Conservation (phyloP, 2,797 vertebrate species). For the Pangasius macronema region DNA sequence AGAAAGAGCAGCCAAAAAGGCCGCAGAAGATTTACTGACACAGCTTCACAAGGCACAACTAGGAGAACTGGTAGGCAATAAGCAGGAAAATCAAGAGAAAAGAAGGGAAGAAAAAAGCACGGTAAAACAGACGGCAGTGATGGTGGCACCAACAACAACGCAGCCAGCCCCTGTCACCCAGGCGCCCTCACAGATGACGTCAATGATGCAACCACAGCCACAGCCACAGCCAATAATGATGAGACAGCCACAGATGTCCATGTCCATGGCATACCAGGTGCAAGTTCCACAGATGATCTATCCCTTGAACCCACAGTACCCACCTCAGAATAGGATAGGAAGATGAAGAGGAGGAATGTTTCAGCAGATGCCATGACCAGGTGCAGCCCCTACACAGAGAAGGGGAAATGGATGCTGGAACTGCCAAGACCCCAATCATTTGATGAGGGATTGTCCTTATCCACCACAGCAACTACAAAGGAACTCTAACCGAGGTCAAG, state of each 20-base stretch:
- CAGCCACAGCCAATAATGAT: no score
- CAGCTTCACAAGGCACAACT: neutral
- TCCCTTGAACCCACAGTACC: accelerated
- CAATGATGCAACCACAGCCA: neutral
- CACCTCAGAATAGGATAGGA: neutral
- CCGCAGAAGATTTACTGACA: accelerated
- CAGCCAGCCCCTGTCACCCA: no score
- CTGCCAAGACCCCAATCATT: no score
- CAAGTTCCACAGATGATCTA: accelerated
- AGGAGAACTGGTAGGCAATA: accelerated
- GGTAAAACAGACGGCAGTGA: neutral
- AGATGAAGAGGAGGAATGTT: neutral
- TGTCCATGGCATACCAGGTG: accelerated
- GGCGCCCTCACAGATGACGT: accelerated
- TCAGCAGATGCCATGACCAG: no score
- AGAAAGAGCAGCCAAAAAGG: neutral
- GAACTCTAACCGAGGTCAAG: no score
- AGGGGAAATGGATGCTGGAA: no score
- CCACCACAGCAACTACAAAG: no score
- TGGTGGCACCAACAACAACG: neutral
- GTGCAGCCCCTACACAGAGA: no score
- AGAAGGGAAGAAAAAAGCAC: neutral
- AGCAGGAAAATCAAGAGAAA: neutral
- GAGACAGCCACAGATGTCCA: neutral
- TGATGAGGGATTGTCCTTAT: no score